These are phyloP conservation scores for Sinohyriopsis cumingii DNA, from an alignment of 2,888 invertebrate species.

Conservation along the genomic window DNA sequence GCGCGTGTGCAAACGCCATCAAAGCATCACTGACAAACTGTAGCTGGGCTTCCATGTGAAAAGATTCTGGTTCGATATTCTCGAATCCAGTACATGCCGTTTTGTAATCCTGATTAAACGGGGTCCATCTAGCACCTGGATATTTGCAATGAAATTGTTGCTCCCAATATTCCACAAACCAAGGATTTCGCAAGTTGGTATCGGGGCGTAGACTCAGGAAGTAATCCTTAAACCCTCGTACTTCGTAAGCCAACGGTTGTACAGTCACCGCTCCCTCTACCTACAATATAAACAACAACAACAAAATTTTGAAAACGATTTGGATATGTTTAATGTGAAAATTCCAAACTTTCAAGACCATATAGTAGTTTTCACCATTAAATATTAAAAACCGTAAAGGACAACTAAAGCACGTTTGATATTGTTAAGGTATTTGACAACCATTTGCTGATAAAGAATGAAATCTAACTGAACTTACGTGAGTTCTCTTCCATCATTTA, in stretches of 20 bases:
- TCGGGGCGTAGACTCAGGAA: conserved; percentile 64
- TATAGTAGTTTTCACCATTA: neutral
- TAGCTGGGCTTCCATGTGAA: conserved; percentile 84
- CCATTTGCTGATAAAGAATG: too few relatives aligned
- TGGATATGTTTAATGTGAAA: too few relatives aligned
- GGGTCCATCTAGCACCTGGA: conserved; percentile 80
- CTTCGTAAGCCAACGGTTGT: conserved; percentile 93
- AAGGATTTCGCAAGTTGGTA: conserved; percentile 66
- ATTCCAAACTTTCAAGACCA: neutral
- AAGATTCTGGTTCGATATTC: conserved; percentile 82
- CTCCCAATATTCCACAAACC: conserved; percentile 76
- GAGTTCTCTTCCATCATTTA: too few relatives aligned
- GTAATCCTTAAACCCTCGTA: conserved; percentile 74
- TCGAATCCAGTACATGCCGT: conserved; percentile 86
- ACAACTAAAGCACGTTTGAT: too few relatives aligned
- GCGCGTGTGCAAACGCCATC: conserved; percentile 93
- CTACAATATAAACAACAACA: conserved; percentile 69
- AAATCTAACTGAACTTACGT: too few relatives aligned
- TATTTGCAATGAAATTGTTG: conserved; percentile 84
- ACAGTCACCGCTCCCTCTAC: conserved; percentile 95
- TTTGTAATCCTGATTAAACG: conserved; percentile 64
- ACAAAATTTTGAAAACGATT: neutral
- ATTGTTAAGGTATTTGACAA: too few relatives aligned
- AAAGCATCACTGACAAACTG: conserved; percentile 98
- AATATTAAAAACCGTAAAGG: neutral